Evolutionary conservation across 2,113 vertebrate species (phyloP).

Genomic region (Beaufortia kweichowensis): DNA sequence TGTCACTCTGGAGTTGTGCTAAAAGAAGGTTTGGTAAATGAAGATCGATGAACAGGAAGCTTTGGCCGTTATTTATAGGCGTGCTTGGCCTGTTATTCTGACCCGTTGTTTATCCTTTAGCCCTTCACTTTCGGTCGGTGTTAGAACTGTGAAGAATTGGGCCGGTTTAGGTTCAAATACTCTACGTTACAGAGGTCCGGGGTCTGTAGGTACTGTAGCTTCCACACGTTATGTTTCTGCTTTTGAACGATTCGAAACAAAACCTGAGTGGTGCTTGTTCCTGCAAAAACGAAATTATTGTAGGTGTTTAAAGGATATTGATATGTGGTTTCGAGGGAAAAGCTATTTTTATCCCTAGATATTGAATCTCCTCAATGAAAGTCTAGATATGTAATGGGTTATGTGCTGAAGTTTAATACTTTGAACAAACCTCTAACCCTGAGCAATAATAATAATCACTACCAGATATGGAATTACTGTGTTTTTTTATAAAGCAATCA

Average conservation of each 20-base stretch:
- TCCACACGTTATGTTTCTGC: background rate
- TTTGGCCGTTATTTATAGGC: constrained; percentile 74
- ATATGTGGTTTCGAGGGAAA: background rate
- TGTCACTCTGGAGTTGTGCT: constrained; percentile 64
- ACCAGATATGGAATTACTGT: background rate
- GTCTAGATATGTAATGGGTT: background rate
- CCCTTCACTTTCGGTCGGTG: constrained; percentile 66
- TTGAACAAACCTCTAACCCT: background rate
- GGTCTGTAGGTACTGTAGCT: background rate
- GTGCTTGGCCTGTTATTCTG: constrained; percentile 66
- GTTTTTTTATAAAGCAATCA: background rate
- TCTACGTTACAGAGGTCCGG: background rate
- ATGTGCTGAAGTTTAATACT: background rate
- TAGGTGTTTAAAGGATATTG: background rate
- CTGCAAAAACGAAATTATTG: background rate
- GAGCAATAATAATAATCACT: background rate
- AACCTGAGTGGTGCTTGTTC: constrained; percentile 2
- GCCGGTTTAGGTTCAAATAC: constrained; percentile 8
- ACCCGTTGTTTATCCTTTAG: constrained; percentile 72
- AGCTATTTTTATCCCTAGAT: background rate
- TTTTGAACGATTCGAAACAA: background rate
- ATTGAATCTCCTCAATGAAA: background rate
- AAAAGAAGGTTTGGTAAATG: constrained; percentile 67
- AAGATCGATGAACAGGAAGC: constrained; percentile 74
- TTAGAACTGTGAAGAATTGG: constrained; percentile 63